Base-by-base conservation (phyloP, 53 echinoderm and acorn worm genomes). In the Paelopatides confundens region DNA sequence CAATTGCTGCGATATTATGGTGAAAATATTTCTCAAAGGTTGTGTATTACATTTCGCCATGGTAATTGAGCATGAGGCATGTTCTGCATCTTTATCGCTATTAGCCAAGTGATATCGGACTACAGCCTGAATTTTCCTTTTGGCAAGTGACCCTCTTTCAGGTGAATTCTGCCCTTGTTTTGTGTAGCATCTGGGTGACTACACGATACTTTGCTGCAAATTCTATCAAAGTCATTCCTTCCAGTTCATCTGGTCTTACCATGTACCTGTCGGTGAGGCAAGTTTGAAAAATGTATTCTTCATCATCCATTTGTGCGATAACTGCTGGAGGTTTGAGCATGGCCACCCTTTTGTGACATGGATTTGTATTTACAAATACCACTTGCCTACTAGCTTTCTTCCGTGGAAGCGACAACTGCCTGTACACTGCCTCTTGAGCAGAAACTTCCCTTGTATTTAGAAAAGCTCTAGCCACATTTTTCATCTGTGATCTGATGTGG, bases 391-490 rank as follows among this genome's bases (percentile, higher is more conserved):
- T 71, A 1, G 85, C 85, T 6, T 65, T 54, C 62, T 85, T 62
- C 62, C 85, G 85, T 85, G 62, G 3, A 43, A 29, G 31, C 76
- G 85, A 63, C 5, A 89, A 63, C 35, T 69, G 53, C 26, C 85
- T 65, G 47, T 85, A 89, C 27, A 65, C 90, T 37, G 82, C 90
- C 34, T 89, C n/a, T n/a, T n/a, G n/a, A n/a, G n/a, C n/a, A n/a
- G n/a, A n/a, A n/a, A n/a, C n/a, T n/a, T n/a, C n/a, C 90, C 63
- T 90, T 77, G 5, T 86, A 40, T 76, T 86, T 1, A 86, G 79
- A 49, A 86, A 90, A 30, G 46, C 29, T 1, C 48, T 37, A 39
- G 49, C 90, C 13, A 76, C 65, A 46, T 35, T 77, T 38, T 86
- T 86, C 64, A 90, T 49, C 50, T 86, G 64, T 0, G 30, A 15